Conservation (phyloP, 2,113 vertebrate species). For the Rana temporaria region DNA sequence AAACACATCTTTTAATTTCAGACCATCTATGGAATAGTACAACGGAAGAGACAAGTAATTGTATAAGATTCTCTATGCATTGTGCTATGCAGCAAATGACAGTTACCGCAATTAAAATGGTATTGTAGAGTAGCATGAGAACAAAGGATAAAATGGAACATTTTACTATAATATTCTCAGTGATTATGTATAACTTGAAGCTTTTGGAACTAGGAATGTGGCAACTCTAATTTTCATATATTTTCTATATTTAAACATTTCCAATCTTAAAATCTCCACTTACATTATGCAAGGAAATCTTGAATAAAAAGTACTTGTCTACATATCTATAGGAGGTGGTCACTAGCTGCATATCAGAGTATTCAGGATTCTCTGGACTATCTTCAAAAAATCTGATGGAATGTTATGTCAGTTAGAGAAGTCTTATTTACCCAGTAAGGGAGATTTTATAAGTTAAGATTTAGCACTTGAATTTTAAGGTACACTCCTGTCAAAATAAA, state of each 20-base stretch:
- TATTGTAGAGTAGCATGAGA: not conserved
- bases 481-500: too few species aligned
- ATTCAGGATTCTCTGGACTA: too few species aligned
- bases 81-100: not conserved
- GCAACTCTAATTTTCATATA: not conserved
- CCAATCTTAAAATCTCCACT: too few species aligned
- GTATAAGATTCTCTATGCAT: not conserved
- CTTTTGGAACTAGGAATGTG: not conserved
- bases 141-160: not conserved
- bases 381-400: too few species aligned
- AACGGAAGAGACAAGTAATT: slow-evolving; percentile 2
- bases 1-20: not conserved
- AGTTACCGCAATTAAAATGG: not conserved
- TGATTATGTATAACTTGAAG: not conserved
- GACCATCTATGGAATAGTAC: not conserved
- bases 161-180: not conserved
- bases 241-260: not conserved
- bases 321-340: too few species aligned
- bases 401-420: too few species aligned
- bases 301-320: too few species aligned
- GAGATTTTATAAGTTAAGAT: too few species aligned
- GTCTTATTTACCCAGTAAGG: too few species aligned
- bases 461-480: too few species aligned
- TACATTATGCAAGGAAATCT: too few species aligned
- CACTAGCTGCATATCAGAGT: too few species aligned